Percentiles rank a stretch among this genome's conserved stretches.
phyloP scores from a whole-genome alignment of 2,888 invertebrate species.

The Anodontia alba region DNA sequence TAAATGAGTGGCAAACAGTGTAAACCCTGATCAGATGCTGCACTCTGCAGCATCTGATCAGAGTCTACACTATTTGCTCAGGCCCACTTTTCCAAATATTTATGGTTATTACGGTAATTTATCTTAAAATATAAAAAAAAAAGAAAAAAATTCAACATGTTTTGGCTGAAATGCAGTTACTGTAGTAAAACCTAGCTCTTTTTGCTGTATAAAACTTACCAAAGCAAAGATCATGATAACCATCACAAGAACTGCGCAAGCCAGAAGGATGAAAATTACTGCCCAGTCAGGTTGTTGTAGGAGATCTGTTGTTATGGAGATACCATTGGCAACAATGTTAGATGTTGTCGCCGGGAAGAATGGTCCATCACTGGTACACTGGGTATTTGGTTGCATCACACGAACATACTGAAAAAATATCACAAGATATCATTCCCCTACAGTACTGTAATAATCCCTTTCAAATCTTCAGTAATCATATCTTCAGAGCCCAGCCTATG shows the following conservation, averaged over 20 bases:
- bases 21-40: no score
- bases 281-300: conserved; percentile 83
- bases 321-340: conserved; percentile 79
- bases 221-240: conserved; percentile 80
- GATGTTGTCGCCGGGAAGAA: conserved; percentile 82
- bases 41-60: no score
- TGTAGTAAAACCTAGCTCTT: no score
- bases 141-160: no score
- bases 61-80: no score
- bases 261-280: conserved; percentile 80
- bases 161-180: no score
- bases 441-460: background rate
- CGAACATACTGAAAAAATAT: conserved; percentile 77
- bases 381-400: conserved; percentile 80
- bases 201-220: no score
- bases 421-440: no score
- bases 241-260: conserved; percentile 75
- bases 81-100: no score
- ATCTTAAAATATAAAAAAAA: no score
- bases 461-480: background rate
- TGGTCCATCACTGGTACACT: conserved; percentile 81
- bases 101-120: no score
- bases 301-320: conserved; percentile 78
- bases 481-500: background rate
- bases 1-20: no score